A percentile compares a stretch with the other conserved stretches of the same genome.
Conservation (phyloP, 2,888 invertebrate species). For the Agonum fuliginosum region DNA sequence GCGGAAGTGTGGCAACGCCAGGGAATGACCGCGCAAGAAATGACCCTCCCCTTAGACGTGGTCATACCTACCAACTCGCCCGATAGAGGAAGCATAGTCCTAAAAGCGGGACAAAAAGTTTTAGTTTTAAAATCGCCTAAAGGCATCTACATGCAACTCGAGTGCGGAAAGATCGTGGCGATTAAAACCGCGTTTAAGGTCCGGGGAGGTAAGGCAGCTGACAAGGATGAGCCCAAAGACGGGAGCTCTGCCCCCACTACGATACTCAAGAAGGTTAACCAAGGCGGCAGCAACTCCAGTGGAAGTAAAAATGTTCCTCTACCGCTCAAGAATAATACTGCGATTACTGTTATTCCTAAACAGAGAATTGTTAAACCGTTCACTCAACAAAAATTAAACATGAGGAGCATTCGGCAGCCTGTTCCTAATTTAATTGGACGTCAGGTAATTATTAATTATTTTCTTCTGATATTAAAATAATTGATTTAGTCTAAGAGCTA, state of each 20-base stretch:
- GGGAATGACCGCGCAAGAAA: constrained; percentile 96
- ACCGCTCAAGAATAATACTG: constrained; percentile 77
- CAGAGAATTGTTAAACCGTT: constrained; percentile 69
- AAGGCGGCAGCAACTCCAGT: constrained; percentile 22
- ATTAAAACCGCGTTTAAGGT: constrained; percentile 87
- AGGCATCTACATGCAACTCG: constrained; percentile 96
- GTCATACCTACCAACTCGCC: constrained; percentile 94
- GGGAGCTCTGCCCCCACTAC: constrained; percentile 10
- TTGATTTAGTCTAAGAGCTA: background rate
- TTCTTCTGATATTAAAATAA: constrained; percentile 62
- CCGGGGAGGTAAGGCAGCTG: constrained; percentile 74
- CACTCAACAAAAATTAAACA: constrained; percentile 68
- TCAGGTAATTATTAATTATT: constrained; percentile 65
- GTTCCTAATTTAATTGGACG: constrained; percentile 70
- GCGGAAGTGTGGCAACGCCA: constrained; percentile 94
- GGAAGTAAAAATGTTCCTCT: constrained; percentile 65
- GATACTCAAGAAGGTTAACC: constrained; percentile 61
- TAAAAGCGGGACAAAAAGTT: constrained; percentile 95
- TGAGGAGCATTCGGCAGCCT: constrained; percentile 69
- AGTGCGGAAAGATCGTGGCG: constrained; percentile 95
- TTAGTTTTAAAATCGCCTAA: constrained; percentile 96
- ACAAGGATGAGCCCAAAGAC: constrained; percentile 69
- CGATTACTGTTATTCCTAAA: constrained; percentile 76
- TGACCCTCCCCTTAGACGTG: constrained; percentile 94
- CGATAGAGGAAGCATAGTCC: constrained; percentile 90